Evolutionary conservation across 2,797 vertebrate species (phyloP).

Genomic region (Gymnothorax reevesii): DNA sequence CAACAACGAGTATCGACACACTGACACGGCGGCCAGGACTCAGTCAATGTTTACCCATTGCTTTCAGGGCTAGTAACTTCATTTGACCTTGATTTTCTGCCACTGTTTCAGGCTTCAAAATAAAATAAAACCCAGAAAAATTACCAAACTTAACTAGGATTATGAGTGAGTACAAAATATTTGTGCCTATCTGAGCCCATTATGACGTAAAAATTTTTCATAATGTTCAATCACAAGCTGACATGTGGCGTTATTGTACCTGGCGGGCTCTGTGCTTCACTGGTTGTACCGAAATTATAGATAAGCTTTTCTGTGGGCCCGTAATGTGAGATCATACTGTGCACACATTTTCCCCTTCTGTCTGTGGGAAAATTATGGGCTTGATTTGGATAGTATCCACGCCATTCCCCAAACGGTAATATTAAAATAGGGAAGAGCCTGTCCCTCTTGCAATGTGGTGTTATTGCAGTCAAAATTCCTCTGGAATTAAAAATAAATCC

Average conservation of each 20-base stretch:
- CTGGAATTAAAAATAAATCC: background rate
- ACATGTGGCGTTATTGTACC: background rate
- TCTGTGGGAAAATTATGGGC: background rate
- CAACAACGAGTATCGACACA: background rate
- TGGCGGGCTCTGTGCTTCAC: background rate
- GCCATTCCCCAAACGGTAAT: background rate
- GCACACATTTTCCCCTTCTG: background rate
- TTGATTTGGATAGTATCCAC: background rate
- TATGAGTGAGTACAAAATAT: background rate
- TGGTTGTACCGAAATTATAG: background rate
- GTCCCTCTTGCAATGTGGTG: background rate
- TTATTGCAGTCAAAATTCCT: background rate
- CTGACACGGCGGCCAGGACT: background rate
- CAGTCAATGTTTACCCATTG: background rate
- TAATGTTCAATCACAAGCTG: background rate
- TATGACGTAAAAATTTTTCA: too few species aligned
- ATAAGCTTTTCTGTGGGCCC: background rate
- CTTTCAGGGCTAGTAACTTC: background rate
- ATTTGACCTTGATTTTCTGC: background rate
- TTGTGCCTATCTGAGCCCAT: too few species aligned
- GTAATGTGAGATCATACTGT: background rate
- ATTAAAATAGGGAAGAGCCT: background rate
- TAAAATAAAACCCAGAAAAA: background rate
- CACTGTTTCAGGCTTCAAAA: background rate
- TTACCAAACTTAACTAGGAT: background rate